Conservation (phyloP, 2,113 vertebrate genomes). For the Phylloscopus trochilus region DNA sequence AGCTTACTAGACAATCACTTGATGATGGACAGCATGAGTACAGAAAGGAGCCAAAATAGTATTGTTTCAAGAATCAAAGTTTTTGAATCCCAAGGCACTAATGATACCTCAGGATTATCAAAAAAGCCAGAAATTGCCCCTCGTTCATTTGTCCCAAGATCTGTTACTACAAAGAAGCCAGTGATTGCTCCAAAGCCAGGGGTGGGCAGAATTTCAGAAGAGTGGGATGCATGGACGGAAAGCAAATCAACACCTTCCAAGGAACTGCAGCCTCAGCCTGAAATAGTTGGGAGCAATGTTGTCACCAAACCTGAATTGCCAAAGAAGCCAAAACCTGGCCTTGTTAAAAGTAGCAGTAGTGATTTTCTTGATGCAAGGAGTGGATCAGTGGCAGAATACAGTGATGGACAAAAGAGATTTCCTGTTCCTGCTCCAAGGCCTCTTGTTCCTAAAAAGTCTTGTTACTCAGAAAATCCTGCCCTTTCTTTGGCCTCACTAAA, state of each 20-base stretch:
- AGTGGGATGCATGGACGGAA: conserved; percentile 65
- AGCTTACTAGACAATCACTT: conserved; percentile 59
- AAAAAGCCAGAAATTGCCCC: conserved; percentile 78
- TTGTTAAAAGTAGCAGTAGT: conserved; percentile 64
- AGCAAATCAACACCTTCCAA: conserved; percentile 46
- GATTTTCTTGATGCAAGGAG: conserved; percentile 57
- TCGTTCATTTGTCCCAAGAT: conserved; percentile 71
- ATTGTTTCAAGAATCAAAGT: conserved; percentile 87
- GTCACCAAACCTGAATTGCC: conserved; percentile 79
- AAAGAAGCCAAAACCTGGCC: conserved; percentile 77
- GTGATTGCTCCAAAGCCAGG: conserved; percentile 73
- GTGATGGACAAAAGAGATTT: conserved; percentile 11
- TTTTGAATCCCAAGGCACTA: conserved; percentile 81
- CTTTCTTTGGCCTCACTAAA: conserved; percentile 44
- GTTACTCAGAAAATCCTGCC: conserved; percentile 54
- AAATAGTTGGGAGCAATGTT: conserved; percentile 32
- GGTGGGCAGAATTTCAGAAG: conserved; percentile 66
- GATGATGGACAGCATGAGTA: conserved; percentile 76
- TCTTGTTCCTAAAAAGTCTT: conserved; percentile 72
- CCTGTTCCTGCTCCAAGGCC: conserved; percentile 76
- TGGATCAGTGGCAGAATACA: conserved; percentile 1
- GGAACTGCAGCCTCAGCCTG: conserved; percentile 53
- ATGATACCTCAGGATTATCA: conserved; percentile 65
- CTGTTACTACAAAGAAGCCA: conserved; percentile 81
- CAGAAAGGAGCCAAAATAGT: conserved; percentile 77